phyloP scores from a whole-genome alignment of 1,140 invertebrate genomes.

The Aphis craccivora region DNA sequence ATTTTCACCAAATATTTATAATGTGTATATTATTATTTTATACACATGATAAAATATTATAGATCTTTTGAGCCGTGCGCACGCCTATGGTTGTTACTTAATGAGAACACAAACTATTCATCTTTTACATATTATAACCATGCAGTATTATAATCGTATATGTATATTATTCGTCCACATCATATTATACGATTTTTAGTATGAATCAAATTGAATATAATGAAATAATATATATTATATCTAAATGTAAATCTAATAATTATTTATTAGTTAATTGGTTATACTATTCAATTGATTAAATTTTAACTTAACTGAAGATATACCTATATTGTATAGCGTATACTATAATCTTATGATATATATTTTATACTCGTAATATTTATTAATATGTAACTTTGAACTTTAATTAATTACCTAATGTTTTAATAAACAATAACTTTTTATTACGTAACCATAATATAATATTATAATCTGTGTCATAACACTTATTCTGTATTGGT shows the following conservation, averaged over 20 bases:
- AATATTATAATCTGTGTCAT: not conserved
- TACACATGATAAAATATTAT: too few species aligned
- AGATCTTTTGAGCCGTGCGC: too few species aligned
- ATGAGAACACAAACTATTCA: not conserved
- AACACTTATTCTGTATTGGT: not conserved
- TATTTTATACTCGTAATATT: not conserved
- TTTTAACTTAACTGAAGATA: not conserved
- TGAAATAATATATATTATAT: not conserved
- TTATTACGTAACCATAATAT: not conserved
- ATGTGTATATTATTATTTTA: too few species aligned
- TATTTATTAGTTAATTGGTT: not conserved
- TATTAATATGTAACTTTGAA: not conserved
- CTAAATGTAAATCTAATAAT: not conserved
- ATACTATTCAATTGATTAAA: not conserved
- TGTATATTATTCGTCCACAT: not conserved
- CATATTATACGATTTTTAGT: not conserved
- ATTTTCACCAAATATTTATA: too few species aligned
- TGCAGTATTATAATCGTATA: not conserved
- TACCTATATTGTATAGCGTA: too few species aligned
- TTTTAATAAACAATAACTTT: not conserved
- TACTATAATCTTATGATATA: not conserved
- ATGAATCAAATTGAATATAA: not conserved
- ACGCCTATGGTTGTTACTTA: too few species aligned
- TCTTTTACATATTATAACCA: not conserved
- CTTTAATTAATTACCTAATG: not conserved